Evolutionary conservation across 2,888 invertebrate genomes (phyloP).

Genomic region (Elegia similella): DNA sequence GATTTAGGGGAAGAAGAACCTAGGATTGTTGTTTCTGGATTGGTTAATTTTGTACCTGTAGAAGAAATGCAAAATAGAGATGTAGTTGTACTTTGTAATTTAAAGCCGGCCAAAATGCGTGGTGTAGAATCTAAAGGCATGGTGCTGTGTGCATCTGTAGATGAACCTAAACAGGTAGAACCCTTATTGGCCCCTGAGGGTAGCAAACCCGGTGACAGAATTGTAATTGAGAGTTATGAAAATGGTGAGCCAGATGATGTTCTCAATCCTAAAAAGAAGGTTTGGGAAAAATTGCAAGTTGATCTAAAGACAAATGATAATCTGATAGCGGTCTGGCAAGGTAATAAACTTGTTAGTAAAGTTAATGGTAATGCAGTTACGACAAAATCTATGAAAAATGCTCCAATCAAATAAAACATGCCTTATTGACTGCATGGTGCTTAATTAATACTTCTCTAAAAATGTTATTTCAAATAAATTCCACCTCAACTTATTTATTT

Average conservation of each 20-base stretch:
- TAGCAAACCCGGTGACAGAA: slow-evolving; percentile 90
- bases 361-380: slow-evolving; percentile 87
- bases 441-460: background rate
- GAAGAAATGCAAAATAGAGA: slow-evolving; percentile 94
- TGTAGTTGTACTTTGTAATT: slow-evolving; percentile 96
- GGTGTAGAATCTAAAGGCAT: slow-evolving; percentile 95
- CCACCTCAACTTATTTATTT: no score
- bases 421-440: background rate
- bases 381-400: slow-evolving; percentile 88
- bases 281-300: slow-evolving; percentile 96
- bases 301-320: slow-evolving; percentile 87
- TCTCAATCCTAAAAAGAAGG: slow-evolving; percentile 96
- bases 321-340: slow-evolving; percentile 92
- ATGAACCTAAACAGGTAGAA: slow-evolving; percentile 91
- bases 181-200: slow-evolving; percentile 89
- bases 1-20: slow-evolving; percentile 90
- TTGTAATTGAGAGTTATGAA: slow-evolving; percentile 92
- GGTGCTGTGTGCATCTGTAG: slow-evolving; percentile 94
- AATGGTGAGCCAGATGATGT: slow-evolving; percentile 90
- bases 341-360: slow-evolving; percentile 87
- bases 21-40: slow-evolving; percentile 90
- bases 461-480: no score
- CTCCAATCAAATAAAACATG: slow-evolving; percentile 88
- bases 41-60: slow-evolving; percentile 94
- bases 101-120: slow-evolving; percentile 98